Evolutionary conservation across 1,140 invertebrate species (phyloP).

Genomic region (Drosophila pseudoananassae): DNA sequence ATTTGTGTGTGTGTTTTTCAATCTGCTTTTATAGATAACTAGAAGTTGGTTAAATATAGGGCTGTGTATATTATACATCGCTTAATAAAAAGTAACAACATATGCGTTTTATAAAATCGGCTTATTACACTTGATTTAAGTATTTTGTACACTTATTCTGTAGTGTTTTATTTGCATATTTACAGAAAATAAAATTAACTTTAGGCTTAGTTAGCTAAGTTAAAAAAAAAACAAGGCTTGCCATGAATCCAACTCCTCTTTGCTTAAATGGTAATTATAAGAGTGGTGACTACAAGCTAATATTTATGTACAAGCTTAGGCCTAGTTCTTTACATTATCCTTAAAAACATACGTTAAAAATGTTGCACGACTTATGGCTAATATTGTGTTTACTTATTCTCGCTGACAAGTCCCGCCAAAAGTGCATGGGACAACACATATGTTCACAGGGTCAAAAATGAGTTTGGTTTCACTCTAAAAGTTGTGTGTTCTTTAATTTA

Average conservation of each 20-base stretch:
- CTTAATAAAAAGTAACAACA: slow-evolving; percentile 70
- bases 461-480: slow-evolving; percentile 3
- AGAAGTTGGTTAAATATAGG: slow-evolving; percentile 21
- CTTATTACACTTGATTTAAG: slow-evolving; percentile 43
- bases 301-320: slow-evolving; percentile 38
- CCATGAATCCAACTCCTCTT: slow-evolving; percentile 8
- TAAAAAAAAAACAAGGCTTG: slow-evolving; percentile 2
- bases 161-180: slow-evolving; percentile 36
- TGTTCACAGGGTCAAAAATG: slow-evolving; percentile 58
- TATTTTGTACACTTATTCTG: slow-evolving; percentile 47
- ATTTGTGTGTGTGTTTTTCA: slow-evolving; percentile 6
- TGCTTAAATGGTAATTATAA: slow-evolving; percentile 27
- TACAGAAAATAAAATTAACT: slow-evolving; percentile 50
- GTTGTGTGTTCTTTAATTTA: not conserved
- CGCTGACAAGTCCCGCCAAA: slow-evolving; percentile 10
- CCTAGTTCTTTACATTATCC: slow-evolving; percentile 2
- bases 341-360: slow-evolving; percentile 19
- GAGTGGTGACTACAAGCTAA: slow-evolving; percentile 21
- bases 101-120: slow-evolving; percentile 60
- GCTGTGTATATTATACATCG: slow-evolving; percentile 46
- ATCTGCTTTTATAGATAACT: slow-evolving; percentile 9
- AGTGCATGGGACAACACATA: slow-evolving; percentile 29
- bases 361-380: slow-evolving; percentile 4
- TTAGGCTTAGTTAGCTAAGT: not conserved
- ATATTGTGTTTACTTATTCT: slow-evolving; percentile 8